Base-by-base conservation (phyloP, 2,797 vertebrate genomes). In the Leontocebus nigricollis region DNA sequence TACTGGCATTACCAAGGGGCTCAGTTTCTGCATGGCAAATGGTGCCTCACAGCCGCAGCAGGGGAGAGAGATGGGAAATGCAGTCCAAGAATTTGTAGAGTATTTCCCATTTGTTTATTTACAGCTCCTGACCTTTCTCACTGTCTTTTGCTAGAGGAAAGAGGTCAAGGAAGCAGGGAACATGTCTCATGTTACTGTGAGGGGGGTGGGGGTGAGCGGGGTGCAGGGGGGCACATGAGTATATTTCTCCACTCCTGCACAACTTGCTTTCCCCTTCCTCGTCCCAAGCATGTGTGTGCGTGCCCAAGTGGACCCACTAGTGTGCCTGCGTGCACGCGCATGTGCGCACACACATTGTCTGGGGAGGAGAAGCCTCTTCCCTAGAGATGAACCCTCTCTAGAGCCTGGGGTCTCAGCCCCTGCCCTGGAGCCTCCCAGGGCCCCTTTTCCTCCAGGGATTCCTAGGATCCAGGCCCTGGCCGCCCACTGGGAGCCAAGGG, bases 401-500 rank as follows among this genome's bases (percentile, higher is more conserved):
- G 7, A 83, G 88, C 91, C 36, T 24, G 70, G 61, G 44, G 79
- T 90, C 90, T 86, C 50, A 22, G 82, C n/a, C 83, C 15, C 94
- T 82, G 79, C 57, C 86, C 91, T 36, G 41, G 50, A 88, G 90
- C 89, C 57, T 80, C 88, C 70, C 17, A 20, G 73, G 87, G 50
- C 70, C 22, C 36, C 26, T 33, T 67, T 64, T 81, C 87, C 94
- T 75, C 19, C 48, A 5, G 97, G 94, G 76, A 88, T 80, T 61
- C 96, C 96, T 75, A 77, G 92, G 96, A 84, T 85, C 97, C 64
- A 41, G 93, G 96, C 92, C 96, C 93, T 95, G 86, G 87, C 90
- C 82, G 93, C 95, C 97, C 89, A 79, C 86, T 17, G 90, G 85
- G 96, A 93, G 92, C 90, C 85, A 91, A 97, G 98, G 98, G 91